Base-by-base conservation (phyloP, 2,797 vertebrate genomes). In the Typhlichthys eigenmanni region DNA sequence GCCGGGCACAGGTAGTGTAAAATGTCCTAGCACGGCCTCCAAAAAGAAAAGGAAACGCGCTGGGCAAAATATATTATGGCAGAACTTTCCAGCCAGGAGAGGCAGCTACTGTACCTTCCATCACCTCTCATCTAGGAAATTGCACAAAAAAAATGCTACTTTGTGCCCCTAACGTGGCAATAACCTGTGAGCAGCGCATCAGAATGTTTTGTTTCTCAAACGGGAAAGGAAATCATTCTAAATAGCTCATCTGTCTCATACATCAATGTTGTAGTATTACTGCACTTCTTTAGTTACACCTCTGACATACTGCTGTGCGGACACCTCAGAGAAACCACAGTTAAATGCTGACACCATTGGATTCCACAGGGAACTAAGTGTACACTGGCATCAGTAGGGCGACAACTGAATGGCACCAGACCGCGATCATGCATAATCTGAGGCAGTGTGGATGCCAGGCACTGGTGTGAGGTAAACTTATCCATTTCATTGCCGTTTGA, bases 401-500 rank as follows among this genome's bases (percentile, higher is more conserved):
- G 67, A 75, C 43, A 55, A 71, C 34, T 47, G 55, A 71, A 69
- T 1, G 66, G 66, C 69, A 82, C 77, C 76, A 83, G 80, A 80
- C 82, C 82, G 74, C 73, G 7, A 7, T 43, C 64, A 66, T 62
- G 69, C 57, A 67, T 75, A 79, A 83, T 81, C 66, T 66, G 75
- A 76, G 58, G 72, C 59, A 43, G 64, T 11, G 1, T 5, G 9
- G 73, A 72, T 76, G 82, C 72, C 78, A 83, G 71, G 51, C 64
- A 0, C 17, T 71, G 78, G 77, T 77, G 74, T 68, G 76, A 67
- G 68, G 72, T 66, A 64, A 84, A 70, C 75, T 66, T 71, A 74
- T 81, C 76, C 68, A 76, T 84, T 81, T 86, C 76, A 82, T 5
- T 47, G 69, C 72, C 65, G 73, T 84, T 76, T 71, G 52, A 80